Conservation (phyloP, 2,797 vertebrate genomes). For the Mionectes olivaceus region DNA sequence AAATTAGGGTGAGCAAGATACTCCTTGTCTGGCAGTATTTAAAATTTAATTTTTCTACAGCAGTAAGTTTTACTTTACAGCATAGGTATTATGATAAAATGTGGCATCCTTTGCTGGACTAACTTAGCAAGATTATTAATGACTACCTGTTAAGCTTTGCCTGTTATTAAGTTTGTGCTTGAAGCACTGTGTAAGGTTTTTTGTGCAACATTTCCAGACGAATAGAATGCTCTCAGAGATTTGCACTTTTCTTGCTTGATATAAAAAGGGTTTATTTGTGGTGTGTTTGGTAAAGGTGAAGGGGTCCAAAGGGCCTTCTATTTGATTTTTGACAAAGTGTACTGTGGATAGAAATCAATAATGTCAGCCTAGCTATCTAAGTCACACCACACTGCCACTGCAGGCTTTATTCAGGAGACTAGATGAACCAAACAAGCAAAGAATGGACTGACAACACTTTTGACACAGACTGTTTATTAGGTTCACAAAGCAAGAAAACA, state of each 20-base stretch:
- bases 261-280: conserved; percentile 89
- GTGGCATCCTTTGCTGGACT: conserved; percentile 29
- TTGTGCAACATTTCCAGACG: conserved; percentile 63
- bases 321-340: conserved; percentile 99
- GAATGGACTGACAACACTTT: conserved; percentile 92
- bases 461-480: conserved; percentile 96
- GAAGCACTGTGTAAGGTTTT: conserved; percentile 26
- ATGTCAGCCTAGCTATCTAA: conserved; percentile 84
- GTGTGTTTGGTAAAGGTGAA: conserved; percentile 95
- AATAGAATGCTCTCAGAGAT: conserved; percentile 64
- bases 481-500: conserved; percentile 81
- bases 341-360: conserved; percentile 96
- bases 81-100: background rate
- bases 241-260: conserved; percentile 74
- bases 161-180: conserved; percentile 64
- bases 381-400: conserved; percentile 82
- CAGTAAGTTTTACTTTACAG: background rate
- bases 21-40: conserved; percentile 57
- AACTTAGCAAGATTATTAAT: conserved; percentile 72
- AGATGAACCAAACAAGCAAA: conserved; percentile 96
- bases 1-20: conserved; percentile 64
- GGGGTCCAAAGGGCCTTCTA: conserved; percentile 93
- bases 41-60: conserved; percentile 10
- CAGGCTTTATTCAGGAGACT: conserved; percentile 84
- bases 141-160: conserved; percentile 63